Conservation (phyloP, 37 sponge, comb jelly and placozoan genomes). For the Halisarca cf. caerulea region DNA sequence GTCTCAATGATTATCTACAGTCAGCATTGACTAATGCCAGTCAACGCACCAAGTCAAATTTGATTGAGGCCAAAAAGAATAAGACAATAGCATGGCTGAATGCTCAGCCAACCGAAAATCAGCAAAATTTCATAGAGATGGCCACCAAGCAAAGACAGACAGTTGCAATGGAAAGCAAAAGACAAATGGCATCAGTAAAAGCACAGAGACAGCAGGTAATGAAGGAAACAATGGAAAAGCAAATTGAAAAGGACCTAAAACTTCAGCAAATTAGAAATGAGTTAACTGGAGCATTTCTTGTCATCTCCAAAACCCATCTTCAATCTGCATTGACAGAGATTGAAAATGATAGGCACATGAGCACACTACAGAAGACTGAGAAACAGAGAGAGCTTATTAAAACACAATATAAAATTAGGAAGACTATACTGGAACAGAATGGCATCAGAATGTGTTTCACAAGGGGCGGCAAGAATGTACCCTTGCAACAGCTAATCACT, state of each 20-base stretch:
- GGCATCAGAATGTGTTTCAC: not conserved
- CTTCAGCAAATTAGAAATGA: not conserved
- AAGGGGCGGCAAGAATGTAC: not conserved
- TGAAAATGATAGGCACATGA: not conserved
- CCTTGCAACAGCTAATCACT: not conserved
- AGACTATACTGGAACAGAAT: not conserved
- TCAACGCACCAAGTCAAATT: slow-evolving; percentile 40
- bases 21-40: slow-evolving; percentile 37
- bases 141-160: slow-evolving; percentile 28
- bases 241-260: not conserved
- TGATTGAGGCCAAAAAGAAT: slow-evolving; percentile 48
- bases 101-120: slow-evolving; percentile 21
- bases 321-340: not conserved
- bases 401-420: not conserved
- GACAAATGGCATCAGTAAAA: not conserved
- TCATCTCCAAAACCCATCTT: not conserved
- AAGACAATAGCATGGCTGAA: slow-evolving; percentile 45
- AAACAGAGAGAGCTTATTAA: not conserved
- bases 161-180: slow-evolving; percentile 15
- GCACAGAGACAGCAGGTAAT: not conserved
- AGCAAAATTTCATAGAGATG: slow-evolving; percentile 27
- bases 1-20: slow-evolving; percentile 55
- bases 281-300: not conserved
- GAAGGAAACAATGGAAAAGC: not conserved
- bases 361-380: not conserved